A percentile compares a stretch with the other conserved stretches of the same genome.
phyloP scores from a whole-genome alignment of 1,140 invertebrate genomes.

The Melitaea cinxia region DNA sequence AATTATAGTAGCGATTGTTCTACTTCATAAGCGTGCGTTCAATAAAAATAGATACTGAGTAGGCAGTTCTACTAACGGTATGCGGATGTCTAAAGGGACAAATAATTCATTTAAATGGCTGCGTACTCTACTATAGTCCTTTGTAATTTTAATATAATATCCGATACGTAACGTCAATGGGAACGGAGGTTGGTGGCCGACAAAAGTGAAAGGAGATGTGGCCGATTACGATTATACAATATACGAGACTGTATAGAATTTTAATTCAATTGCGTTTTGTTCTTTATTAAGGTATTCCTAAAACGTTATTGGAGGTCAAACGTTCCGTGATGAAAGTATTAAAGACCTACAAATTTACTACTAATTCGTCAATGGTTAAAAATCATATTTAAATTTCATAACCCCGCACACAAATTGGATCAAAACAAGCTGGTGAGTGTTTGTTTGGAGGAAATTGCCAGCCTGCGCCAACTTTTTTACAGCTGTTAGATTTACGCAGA shows the following conservation, averaged over 20 bases:
- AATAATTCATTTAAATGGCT: constrained; percentile 9
- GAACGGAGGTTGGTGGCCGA: constrained; percentile 40
- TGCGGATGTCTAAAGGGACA: constrained; percentile 12
- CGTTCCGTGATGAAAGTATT: background rate
- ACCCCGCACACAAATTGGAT: no score
- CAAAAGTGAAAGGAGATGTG: constrained; percentile 62
- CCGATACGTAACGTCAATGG: constrained; percentile 20
- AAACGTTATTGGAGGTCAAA: background rate
- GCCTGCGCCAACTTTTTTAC: no score
- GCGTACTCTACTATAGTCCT: constrained; percentile 11
- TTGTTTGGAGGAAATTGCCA: no score
- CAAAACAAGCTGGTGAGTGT: no score
- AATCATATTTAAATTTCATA: no score
- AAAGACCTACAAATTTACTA: no score
- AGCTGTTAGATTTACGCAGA: no score
- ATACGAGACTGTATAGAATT: background rate
- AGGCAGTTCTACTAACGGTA: background rate
- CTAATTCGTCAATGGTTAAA: no score
- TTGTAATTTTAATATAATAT: constrained; percentile 19
- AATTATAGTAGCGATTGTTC: background rate
- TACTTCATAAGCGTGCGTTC: background rate
- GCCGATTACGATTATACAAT: constrained; percentile 51
- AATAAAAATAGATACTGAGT: constrained; percentile 2
- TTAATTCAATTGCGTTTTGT: background rate
- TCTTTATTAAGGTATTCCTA: background rate